Base-by-base conservation (phyloP, 1,140 invertebrate genomes). In the Philopotamus ludificatus region DNA sequence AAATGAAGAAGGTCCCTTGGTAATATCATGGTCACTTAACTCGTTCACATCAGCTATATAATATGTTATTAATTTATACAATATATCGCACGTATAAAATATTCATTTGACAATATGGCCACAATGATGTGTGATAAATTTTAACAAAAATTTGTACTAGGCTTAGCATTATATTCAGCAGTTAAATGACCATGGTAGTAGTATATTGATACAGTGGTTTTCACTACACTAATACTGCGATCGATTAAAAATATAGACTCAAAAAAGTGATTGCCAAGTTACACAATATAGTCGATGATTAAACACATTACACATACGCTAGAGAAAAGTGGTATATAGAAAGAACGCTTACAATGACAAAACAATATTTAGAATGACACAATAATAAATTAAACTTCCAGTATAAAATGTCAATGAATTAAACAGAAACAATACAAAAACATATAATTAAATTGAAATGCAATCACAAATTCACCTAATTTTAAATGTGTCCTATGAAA, bases 1-100 rank as follows among this genome's bases (percentile, higher is more conserved):
- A 67, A 66, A 67, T 65, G 62, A 70, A 70, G 41, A 70, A 70
- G 68, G 68, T 70, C 68, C 68, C 68, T 70, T 64, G 68, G 62
- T 70, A 70, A 55, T 61, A 53, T 65, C 68, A 70, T 67, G 68
- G 65, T 70, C 68, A 70, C 62, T 70, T 67, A 70, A 67, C 68
- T 23, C 20, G 54, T 20, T 53, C n/a, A 49, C 22, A 60, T 25
- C 22, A 53, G 22, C 22, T 53, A 21, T 49, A 49, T 20, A 15
- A 49, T 49, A 18, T 9, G 3, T 1, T 44, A 12, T 15, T 44
- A 44, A 44, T 15, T 15, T 18, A 9, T 44, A 44, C n/a, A 9
- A 50, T 50, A 20, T 50, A 20, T 50, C 22, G 18, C 21, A 20
- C 22, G n/a, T 22, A 2, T 12, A 16, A 47, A 4, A 22, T 50